phyloP scores from a whole-genome alignment of 64 coral and sea anemone species.

The Dendronephthya gigantea region DNA sequence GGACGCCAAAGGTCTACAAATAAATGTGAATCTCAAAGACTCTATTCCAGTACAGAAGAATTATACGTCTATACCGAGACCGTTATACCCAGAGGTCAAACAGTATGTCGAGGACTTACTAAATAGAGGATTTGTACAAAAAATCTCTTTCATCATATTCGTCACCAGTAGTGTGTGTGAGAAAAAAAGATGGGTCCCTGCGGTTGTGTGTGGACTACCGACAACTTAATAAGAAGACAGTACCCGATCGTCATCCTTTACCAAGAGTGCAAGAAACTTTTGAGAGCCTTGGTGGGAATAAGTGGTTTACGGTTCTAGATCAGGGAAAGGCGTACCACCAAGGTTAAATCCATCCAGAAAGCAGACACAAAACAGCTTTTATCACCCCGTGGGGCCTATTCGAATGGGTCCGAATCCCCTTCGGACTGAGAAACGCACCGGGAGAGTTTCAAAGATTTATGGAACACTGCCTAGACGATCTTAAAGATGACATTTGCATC shows the following conservation, averaged over 20 bases:
- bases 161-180: neutral
- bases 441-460: constrained; percentile 9
- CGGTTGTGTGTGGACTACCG: neutral
- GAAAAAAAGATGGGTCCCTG: neutral
- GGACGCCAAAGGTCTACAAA: neutral
- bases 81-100: neutral
- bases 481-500: neutral
- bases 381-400: neutral
- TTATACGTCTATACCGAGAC: neutral
- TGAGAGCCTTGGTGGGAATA: constrained; percentile 6
- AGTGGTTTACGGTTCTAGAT: neutral
- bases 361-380: constrained; percentile 11
- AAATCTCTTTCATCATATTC: neutral
- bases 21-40: neutral
- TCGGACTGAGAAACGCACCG: neutral
- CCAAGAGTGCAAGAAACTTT: neutral
- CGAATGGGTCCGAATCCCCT: neutral
- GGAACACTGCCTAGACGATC: neutral
- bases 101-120: constrained; percentile 6
- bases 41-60: constrained; percentile 4
- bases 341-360: neutral
- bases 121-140: neutral
- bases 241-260: neutral
- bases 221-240: neutral
- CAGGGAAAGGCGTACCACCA: constrained; percentile 6